phyloP scores from a whole-genome alignment of 1,140 invertebrate species.

The Temnothorax longispinosus region DNA sequence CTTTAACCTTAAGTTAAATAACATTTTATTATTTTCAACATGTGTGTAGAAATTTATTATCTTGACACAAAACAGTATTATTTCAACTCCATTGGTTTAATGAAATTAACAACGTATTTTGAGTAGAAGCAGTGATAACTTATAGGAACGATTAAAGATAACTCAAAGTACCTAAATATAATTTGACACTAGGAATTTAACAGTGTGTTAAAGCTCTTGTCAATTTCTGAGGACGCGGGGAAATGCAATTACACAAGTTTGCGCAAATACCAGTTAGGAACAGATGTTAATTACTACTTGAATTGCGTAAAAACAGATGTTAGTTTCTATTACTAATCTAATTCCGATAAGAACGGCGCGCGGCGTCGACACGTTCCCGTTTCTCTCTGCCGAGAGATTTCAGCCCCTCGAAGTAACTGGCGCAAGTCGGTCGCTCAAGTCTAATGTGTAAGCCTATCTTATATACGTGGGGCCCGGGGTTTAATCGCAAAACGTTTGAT shows the following conservation, averaged over 20 bases:
- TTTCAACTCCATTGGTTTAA: too few species aligned
- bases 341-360: constrained; percentile 25
- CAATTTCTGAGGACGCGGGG: background rate
- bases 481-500: constrained; percentile 59
- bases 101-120: too few species aligned
- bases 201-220: background rate
- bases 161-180: too few species aligned
- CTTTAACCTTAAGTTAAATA: too few species aligned
- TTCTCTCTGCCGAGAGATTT: background rate
- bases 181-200: too few species aligned
- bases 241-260: background rate
- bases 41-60: too few species aligned
- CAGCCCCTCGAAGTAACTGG: background rate
- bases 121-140: too few species aligned
- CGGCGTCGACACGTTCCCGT: constrained; percentile 1
- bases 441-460: constrained; percentile 21
- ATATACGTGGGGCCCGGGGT: background rate
- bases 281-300: constrained; percentile 32
- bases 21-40: too few species aligned
- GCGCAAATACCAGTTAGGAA: background rate
- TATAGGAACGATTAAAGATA: too few species aligned
- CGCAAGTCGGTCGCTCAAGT: constrained; percentile 12
- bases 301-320: constrained; percentile 27
- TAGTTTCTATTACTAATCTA: constrained; percentile 32
- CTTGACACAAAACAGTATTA: too few species aligned